A percentile compares a stretch with the other conserved stretches of the same genome.
These are phyloP conservation scores for Smittia sp. DNA, from an alignment of 2,888 invertebrate genomes.

Conservation along the genomic window DNA sequence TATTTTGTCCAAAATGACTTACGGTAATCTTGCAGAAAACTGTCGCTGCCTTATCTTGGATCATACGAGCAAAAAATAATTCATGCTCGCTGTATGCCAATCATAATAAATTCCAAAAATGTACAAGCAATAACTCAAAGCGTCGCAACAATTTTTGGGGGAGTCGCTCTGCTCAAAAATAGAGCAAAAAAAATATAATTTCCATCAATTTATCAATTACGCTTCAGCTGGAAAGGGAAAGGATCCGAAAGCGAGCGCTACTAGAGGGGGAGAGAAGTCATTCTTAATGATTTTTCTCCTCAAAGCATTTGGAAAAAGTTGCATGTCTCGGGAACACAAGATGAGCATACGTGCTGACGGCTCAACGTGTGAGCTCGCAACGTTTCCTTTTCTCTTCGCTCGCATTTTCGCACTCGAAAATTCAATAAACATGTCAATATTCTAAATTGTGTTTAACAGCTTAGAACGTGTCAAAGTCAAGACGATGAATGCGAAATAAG, in stretches of 20 bases:
- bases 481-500: neutral
- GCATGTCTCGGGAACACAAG: conserved; percentile 2
- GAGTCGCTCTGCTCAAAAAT: conserved; percentile 17
- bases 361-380: neutral
- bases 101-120: conserved; percentile 40
- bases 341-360: conserved; percentile 38
- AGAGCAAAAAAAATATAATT: conserved; percentile 39
- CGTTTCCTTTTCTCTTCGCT: neutral
- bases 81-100: conserved; percentile 26
- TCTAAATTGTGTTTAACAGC: conserved; percentile 41
- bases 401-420: conserved; percentile 17
- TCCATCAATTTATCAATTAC: conserved; percentile 41
- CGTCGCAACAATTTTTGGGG: neutral
- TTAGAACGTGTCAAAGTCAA: conserved; percentile 38
- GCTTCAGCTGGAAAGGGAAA: neutral
- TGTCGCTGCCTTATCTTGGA: neutral
- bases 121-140: conserved; percentile 37
- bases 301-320: conserved; percentile 3
- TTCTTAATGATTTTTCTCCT: conserved; percentile 35
- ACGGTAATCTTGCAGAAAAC: conserved; percentile 5
- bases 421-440: conserved; percentile 41
- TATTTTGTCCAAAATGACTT: conserved; percentile 27
- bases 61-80: neutral
- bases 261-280: neutral
- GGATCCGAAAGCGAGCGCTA: neutral